Percentiles rank a stretch among this genome's conserved stretches.
Conservation (phyloP, 2,888 invertebrate genomes). For the Drosophila atroscutellata region DNA sequence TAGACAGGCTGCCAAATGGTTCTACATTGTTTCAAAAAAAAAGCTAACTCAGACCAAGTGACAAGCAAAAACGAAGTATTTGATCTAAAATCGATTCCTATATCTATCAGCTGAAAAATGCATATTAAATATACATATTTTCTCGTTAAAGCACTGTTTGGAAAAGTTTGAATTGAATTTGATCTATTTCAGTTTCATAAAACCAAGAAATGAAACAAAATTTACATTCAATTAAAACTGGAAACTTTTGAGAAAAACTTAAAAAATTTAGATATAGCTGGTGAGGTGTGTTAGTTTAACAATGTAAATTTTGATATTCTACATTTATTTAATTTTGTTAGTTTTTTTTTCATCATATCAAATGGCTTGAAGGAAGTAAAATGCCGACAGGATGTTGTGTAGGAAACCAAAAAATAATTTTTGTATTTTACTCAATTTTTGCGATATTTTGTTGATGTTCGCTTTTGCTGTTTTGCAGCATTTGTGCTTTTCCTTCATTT, state of each 20-base stretch:
- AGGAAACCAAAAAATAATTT: constrained; percentile 47
- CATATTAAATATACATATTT: not conserved
- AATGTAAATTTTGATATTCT: not conserved
- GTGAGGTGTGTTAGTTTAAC: not conserved
- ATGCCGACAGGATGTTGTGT: constrained; percentile 12
- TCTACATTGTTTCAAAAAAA: constrained; percentile 16
- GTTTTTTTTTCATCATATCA: not conserved
- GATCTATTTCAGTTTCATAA: not conserved
- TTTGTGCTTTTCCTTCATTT: constrained; percentile 69
- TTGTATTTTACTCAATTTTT: constrained; percentile 53
- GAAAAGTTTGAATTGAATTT: not conserved
- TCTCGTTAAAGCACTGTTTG: not conserved
- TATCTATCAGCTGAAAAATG: not conserved
- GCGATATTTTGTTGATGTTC: constrained; percentile 35
- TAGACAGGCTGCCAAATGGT: constrained; percentile 11
- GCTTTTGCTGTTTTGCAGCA: constrained; percentile 50
- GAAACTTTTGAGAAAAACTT: not conserved
- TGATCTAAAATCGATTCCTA: not conserved
- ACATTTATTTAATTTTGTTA: not conserved
- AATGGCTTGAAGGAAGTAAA: not conserved
- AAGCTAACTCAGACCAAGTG: not conserved
- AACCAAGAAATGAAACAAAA: not conserved
- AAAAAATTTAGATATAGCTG: not conserved
- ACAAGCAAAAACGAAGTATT: not conserved
- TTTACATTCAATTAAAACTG: not conserved